Evolutionary conservation across 2,797 vertebrate species (phyloP).

Genomic region (Percopsis omiscomaycus): DNA sequence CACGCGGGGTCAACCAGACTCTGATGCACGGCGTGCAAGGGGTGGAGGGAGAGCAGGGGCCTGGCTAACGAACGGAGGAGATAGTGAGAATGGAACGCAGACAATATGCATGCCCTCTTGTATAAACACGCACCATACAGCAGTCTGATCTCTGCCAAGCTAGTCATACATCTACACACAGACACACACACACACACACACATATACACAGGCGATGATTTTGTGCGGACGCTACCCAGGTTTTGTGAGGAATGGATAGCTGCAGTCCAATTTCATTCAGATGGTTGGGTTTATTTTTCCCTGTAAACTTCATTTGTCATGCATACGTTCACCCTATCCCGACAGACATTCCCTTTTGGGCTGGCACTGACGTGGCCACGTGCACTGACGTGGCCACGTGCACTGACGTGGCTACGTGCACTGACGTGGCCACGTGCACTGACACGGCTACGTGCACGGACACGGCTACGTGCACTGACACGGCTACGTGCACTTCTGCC

Average conservation of each 20-base stretch:
- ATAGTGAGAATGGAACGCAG: no score
- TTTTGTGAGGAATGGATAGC: no score
- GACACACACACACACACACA: neutral
- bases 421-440: neutral
- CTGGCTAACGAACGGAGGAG: no score
- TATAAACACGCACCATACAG: no score
- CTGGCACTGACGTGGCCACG: neutral
- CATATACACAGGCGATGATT: neutral
- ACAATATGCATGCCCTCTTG: no score
- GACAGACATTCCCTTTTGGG: no score
- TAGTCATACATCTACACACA: neutral
- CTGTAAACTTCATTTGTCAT: neutral
- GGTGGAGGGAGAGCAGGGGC: neutral
- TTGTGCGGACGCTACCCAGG: neutral
- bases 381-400: neutral
- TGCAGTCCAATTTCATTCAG: neutral
- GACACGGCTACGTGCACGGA: neutral
- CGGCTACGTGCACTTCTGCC: neutral
- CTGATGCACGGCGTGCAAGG: neutral
- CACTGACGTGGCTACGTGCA: neutral
- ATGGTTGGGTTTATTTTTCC: neutral
- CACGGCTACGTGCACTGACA: no score
- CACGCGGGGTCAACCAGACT: slow-evolving; percentile 46
- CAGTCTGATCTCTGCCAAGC: no score
- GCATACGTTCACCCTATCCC: no score